A percentile compares a stretch with the other conserved stretches of the same genome.
Conservation (phyloP, 2,888 invertebrate genomes). For the Conus canariensis region DNA sequence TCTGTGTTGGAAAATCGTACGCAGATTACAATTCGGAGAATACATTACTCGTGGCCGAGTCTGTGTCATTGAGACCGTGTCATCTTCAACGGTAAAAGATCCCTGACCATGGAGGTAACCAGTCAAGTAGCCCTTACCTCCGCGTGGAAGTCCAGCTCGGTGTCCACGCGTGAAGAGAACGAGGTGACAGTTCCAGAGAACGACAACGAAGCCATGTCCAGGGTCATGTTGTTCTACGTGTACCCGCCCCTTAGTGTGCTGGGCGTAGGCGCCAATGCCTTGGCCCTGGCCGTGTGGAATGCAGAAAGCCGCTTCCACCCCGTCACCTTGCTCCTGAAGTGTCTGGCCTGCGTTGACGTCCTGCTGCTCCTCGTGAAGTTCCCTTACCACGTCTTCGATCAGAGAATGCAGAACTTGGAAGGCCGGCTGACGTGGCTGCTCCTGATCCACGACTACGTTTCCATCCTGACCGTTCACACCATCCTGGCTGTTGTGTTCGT, state of each 20-base stretch:
- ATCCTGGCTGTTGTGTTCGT: neutral
- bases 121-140: neutral
- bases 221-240: neutral
- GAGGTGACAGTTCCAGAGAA: neutral
- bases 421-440: neutral
- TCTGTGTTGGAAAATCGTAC: no score
- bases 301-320: neutral
- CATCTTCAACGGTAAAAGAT: no score
- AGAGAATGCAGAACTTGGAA: no score
- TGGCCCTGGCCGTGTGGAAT: neutral
- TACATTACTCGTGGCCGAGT: no score
- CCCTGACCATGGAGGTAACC: neutral
- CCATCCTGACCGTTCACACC: neutral
- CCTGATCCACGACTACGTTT: neutral
- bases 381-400: neutral
- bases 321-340: constrained; percentile 9
- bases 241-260: neutral
- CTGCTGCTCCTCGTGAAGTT: neutral
- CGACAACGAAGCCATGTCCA: constrained; percentile 1
- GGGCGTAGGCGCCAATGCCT: neutral
- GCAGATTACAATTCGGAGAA: no score
- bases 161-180: neutral
- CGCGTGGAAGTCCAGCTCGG: neutral
- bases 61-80: no score
- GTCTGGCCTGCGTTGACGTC: neutral